Base-by-base conservation (phyloP, 2,797 vertebrate genomes). In the Balearica regulorum region DNA sequence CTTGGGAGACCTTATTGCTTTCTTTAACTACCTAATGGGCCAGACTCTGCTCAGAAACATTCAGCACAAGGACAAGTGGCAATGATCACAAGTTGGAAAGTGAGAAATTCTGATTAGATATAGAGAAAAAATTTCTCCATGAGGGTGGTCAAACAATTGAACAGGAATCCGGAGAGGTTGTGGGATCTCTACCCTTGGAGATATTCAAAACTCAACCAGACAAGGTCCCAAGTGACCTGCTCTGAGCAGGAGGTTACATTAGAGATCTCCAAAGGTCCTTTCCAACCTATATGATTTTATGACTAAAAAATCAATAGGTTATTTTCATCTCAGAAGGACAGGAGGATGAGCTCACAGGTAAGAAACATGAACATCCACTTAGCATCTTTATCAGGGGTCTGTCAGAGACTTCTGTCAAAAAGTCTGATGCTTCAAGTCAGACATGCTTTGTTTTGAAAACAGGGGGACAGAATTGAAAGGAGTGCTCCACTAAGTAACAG, bases 291-390 rank as follows among this genome's bases (percentile, higher is more conserved):
- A 51, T 51, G 46, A 90, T 91, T 94, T 87, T 87, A 81, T 76
- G 72, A 89, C 80, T 88, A 83, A 87, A 68, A 93, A 90, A 70
- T 44, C 17, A 93, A 90, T 69, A 71, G 44, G 60, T 73, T 96
- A 87, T 95, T 90, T 90, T 91, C 60, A 83, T 84, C 68, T 92
- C 76, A 21, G 43, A 93, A 71, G 72, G 77, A 61, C 65, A 81
- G 31, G 60, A 58, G 13, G 13, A 92, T 35, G 76, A 93, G 77
- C 83, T 94, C 96, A 93, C 53, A 96, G 83, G 62, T 49, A 62
- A 94, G 79, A 62, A 87, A 86, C 78, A 13, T 82, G 81, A 92
- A 78, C 87, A 86, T 93, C 94, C 71, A 90, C 91, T 71, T n/a
- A 82, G 29, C 46, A 85, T 53, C 70, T 86, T 62, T 66, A 39